Conservation (phyloP, 2,113 vertebrate genomes). For the Etheostoma cragini region DNA sequence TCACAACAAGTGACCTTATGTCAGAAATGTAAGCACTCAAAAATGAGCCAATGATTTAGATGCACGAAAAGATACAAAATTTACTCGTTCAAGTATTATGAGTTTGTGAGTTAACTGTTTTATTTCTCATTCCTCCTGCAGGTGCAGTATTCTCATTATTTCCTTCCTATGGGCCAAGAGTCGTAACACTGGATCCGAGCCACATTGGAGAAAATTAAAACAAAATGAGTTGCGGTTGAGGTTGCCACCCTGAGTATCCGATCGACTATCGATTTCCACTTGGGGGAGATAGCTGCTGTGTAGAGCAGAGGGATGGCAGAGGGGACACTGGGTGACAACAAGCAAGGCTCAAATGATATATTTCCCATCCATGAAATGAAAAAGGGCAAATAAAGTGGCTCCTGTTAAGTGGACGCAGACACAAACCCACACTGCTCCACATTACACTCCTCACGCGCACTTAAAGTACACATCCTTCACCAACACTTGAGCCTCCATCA, state of each 20-base stretch:
- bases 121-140: background rate
- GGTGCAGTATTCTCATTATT: slow-evolving; percentile 17
- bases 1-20: background rate
- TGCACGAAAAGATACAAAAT: background rate
- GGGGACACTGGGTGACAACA: slow-evolving; percentile 56
- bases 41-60: background rate
- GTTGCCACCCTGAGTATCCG: background rate
- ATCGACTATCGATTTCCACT: slow-evolving; percentile 70
- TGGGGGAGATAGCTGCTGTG: slow-evolving; percentile 17
- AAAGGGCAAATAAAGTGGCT: slow-evolving; percentile 65
- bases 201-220: slow-evolving; percentile 50
- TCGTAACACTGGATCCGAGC: slow-evolving; percentile 28
- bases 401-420: slow-evolving; percentile 40
- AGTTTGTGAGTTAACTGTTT: background rate
- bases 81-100: too few species aligned
- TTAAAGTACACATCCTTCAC: slow-evolving; percentile 4
- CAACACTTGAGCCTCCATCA: background rate
- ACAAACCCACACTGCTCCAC: background rate
- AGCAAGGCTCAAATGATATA: slow-evolving; percentile 74
- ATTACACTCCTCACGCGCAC: background rate
- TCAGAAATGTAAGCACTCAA: background rate
- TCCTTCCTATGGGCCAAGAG: slow-evolving; percentile 13
- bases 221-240: slow-evolving; percentile 6
- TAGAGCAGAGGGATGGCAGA: slow-evolving; percentile 51
- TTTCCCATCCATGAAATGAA: slow-evolving; percentile 79